phyloP scores from a whole-genome alignment of 92 coral and sea anemone genomes.

The Epizoanthus illoricatus region DNA sequence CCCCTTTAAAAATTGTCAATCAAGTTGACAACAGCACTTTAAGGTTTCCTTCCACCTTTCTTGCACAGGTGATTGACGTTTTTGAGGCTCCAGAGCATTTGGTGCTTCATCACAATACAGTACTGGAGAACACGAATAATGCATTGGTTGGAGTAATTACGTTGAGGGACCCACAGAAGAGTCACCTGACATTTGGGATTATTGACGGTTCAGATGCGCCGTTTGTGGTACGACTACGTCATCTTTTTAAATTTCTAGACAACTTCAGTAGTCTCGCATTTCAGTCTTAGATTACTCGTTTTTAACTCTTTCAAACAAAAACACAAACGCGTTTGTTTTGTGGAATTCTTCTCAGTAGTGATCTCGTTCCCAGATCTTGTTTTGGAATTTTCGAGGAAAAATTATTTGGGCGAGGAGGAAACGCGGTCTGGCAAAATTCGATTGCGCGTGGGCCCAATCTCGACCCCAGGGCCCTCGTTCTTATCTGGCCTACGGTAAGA shows the following conservation, averaged over 20 bases:
- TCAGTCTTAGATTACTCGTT: no score
- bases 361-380: no score
- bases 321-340: no score
- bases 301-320: no score
- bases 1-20: not conserved
- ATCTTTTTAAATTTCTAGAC: not conserved
- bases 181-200: constrained; percentile 42
- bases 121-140: constrained; percentile 51
- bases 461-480: no score
- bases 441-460: no score
- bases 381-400: no score
- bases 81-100: constrained; percentile 64
- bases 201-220: constrained; percentile 40
- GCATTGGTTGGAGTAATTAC: constrained; percentile 67
- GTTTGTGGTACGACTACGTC: constrained; percentile 46
- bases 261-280: not conserved
- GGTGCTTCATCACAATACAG: constrained; percentile 65
- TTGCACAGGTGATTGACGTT: constrained; percentile 59
- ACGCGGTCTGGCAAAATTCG: no score
- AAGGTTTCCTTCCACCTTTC: not conserved
- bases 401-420: no score
- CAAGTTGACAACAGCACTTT: no score
- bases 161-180: constrained; percentile 62
- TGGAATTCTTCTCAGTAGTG: no score
- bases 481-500: no score